Evolutionary conservation across 1,140 invertebrate species (phyloP), one percentile per base, ranked within the genome.

Genomic region (Philopotamus ludificatus): DNA sequence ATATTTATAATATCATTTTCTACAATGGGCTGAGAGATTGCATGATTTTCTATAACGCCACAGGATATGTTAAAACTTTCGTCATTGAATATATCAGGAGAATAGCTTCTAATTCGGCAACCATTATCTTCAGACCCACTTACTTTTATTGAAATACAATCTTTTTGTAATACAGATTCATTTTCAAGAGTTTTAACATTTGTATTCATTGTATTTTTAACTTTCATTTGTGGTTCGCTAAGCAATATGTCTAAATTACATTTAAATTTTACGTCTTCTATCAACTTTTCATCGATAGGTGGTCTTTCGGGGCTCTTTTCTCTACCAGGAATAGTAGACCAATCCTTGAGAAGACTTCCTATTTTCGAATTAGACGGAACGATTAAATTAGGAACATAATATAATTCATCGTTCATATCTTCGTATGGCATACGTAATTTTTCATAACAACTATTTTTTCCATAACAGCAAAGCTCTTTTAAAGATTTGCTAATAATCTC

Each of bases 1-100:
- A n/a, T 53, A 53, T 53, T 21, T 22, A 12, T 53, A 7, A 53
- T n/a, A 21, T 47, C 15, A 15, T 47, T 20, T n/a, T n/a, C n/a
- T n/a, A n/a, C n/a, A n/a, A n/a, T n/a, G n/a, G n/a, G n/a, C n/a
- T n/a, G n/a, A n/a, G n/a, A n/a, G n/a, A n/a, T n/a, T n/a, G n/a
- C n/a, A n/a, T 34, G 7, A 58, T 20, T 4, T 54, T 34, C 12
- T 16, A 1, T 3, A 34, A 34, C 20, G 15, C 12, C 26, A 28
- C 20, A 1, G 3, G 7, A 10, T 51, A 59, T 51, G 20, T 57
- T 53, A n/a, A 73, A 74, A 10, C 60, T 51, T 63, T 79, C 78
- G 73, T 79, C 78, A 72, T 76, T 77, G 76, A 84, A 84, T 54
- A 84, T 72, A 73, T 84, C 83, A 39, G 83, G 83, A 12, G 82